phyloP scores from a whole-genome alignment of 2,113 vertebrate genomes.

The Nematolebias whitei region DNA sequence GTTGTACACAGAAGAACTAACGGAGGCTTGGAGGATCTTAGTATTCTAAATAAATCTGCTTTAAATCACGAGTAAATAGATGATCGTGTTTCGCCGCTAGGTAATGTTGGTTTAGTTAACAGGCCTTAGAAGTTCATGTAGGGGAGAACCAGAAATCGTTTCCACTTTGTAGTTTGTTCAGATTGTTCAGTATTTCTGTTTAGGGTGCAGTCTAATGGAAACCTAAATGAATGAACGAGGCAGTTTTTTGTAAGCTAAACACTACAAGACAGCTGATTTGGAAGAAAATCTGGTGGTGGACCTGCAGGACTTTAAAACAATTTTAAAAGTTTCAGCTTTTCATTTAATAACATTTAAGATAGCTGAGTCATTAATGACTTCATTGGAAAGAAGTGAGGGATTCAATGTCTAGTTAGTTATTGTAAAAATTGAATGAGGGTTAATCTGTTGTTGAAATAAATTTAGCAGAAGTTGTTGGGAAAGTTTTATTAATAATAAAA shows the following conservation, averaged over 20 bases:
- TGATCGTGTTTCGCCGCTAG: neutral
- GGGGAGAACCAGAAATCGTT: constrained; percentile 19
- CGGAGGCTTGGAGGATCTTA: no score
- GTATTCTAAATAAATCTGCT: neutral
- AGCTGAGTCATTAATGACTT: no score
- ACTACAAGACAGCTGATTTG: no score
- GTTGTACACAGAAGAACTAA: neutral
- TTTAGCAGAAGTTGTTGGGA: no score
- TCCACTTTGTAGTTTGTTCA: neutral
- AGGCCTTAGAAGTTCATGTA: constrained; percentile 45
- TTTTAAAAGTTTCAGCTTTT: no score
- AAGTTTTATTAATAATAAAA: no score
- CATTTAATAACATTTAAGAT: no score
- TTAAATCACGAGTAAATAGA: neutral
- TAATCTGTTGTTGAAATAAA: no score
- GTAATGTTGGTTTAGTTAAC: constrained; percentile 18
- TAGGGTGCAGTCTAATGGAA: neutral
- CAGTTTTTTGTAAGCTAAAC: neutral
- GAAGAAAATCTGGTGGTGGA: constrained; percentile 2
- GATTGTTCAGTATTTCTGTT: neutral
- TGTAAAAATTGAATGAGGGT: no score
- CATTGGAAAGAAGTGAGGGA: neutral
- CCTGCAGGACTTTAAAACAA: neutral
- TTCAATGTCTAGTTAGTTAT: neutral
- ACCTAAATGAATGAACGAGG: neutral